Evolutionary conservation across 2,797 vertebrate species (phyloP), one percentile per base, ranked within the genome.

Genomic region (Menidia menidia): DNA sequence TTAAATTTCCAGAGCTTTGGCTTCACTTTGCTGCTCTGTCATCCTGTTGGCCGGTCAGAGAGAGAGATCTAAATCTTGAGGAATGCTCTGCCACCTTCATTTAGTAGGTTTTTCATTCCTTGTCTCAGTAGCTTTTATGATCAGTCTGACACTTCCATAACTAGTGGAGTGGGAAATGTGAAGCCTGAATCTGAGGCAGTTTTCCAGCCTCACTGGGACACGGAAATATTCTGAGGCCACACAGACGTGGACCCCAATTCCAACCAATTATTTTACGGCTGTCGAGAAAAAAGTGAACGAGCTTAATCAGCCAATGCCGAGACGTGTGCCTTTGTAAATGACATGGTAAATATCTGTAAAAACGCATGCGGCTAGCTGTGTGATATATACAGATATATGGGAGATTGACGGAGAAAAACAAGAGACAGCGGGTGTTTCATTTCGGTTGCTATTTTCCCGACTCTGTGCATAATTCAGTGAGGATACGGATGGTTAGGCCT

Each of bases 91-190:
- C 66, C 77, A 68, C 59, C 60, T 64, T 48, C 72, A 53, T 73
- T 71, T 78, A 80, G 80, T 85, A 81, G 84, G 72, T 84, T 87
- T 84, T 84, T 69, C 72, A 71, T 87, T 77, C 83, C 63, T 50
- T 64, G 81, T 72, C 58, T 87, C 84, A 89, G 89, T 88, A 87
- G 79, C 71, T 90, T 89, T 87, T 82, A 87, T 70, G 85, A 85
- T 80, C 77, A 78, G 80, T 57, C 83, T 62, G n/a, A 41, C 78
- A 88, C 88, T 91, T 89, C 84, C 89, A 87, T 88, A 83, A 86
- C 73, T 57, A 69, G 50, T 73, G 68, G 75, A 86, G 70, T 68
- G 64, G 55, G 76, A 68, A 80, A 75, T 63, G 75, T 67, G 51
- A 66, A 65, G 25, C 83, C 58, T 60, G 67, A 75, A 71, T 78